These are phyloP conservation scores for Porites evermanni DNA, from an alignment of 92 coral and sea anemone genomes.

Conservation along the genomic window DNA sequence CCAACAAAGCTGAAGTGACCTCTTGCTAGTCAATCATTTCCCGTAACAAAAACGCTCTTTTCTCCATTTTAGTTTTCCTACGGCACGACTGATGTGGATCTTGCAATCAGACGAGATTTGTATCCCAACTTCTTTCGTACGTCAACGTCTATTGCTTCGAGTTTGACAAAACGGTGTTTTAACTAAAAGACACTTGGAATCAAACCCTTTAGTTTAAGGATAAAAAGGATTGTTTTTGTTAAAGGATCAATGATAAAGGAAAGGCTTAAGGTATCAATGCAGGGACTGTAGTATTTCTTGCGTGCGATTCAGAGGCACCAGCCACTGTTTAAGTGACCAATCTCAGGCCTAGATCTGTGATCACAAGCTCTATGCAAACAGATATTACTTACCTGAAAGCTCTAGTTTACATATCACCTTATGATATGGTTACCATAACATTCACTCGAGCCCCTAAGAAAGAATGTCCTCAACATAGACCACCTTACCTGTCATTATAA, in stretches of 20 bases:
- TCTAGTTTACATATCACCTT: neutral
- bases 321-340: too few relatives aligned
- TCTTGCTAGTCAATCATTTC: neutral
- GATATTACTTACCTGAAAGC: neutral
- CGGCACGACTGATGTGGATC: slow-evolving; percentile 80
- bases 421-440: neutral
- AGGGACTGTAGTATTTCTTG: too few relatives aligned
- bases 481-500: neutral
- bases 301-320: too few relatives aligned
- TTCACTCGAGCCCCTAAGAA: neutral
- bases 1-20: neutral
- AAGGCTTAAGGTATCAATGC: too few relatives aligned
- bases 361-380: neutral
- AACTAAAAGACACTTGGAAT: too few relatives aligned
- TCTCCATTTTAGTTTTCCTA: slow-evolving; percentile 80
- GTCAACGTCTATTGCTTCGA: slow-evolving; percentile 58
- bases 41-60: neutral
- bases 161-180: too few relatives aligned
- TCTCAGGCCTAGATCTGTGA: neutral
- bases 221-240: too few relatives aligned
- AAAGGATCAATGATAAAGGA: too few relatives aligned
- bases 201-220: too few relatives aligned
- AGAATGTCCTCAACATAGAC: neutral
- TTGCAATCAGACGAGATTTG: slow-evolving; percentile 69
- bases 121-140: slow-evolving; percentile 94